Conservation (phyloP, 2,113 vertebrate species). For the Neolamprologus ventralis region DNA sequence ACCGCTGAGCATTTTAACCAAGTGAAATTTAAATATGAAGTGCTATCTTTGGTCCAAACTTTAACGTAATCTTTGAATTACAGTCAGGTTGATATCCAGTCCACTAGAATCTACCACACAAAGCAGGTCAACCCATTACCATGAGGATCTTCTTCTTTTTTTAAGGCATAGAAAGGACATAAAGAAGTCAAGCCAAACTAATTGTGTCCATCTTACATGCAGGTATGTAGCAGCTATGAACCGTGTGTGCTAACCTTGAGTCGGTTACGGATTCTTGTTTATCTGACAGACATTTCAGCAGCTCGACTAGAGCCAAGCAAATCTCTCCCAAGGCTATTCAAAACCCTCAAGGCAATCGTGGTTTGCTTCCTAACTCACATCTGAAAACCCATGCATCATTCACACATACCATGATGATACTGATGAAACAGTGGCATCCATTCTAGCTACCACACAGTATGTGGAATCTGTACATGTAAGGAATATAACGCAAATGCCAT, state of each 20-base stretch:
- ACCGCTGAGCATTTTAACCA: constrained; percentile 21
- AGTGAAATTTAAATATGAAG: constrained; percentile 18
- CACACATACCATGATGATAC: constrained; percentile 22
- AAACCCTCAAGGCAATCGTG: constrained; percentile 22
- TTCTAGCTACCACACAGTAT: constrained; percentile 19
- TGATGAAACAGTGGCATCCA: constrained; percentile 18
- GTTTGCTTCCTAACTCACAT: not conserved
- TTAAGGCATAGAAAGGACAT: not conserved
- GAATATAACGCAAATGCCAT: not conserved
- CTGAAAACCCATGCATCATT: constrained; percentile 19
- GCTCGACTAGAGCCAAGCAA: constrained; percentile 9
- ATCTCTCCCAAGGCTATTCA: constrained; percentile 6
- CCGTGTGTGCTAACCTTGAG: not conserved
- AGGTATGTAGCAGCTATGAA: constrained; percentile 25
- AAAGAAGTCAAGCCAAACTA: not conserved
- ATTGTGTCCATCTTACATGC: constrained; percentile 3
- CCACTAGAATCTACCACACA: not conserved
- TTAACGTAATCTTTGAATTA: constrained; percentile 9
- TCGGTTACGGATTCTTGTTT: not conserved
- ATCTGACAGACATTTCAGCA: constrained; percentile 16
- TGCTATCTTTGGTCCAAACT: not conserved
- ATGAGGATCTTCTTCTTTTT: not conserved
- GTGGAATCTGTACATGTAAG: not conserved
- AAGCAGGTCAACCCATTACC: constrained; percentile 14
- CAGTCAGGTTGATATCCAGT: not conserved